A percentile compares a stretch with the other conserved stretches of the same genome.
phyloP scores from a whole-genome alignment of 2,113 vertebrate genomes.

The Odocoileus hemionus region DNA sequence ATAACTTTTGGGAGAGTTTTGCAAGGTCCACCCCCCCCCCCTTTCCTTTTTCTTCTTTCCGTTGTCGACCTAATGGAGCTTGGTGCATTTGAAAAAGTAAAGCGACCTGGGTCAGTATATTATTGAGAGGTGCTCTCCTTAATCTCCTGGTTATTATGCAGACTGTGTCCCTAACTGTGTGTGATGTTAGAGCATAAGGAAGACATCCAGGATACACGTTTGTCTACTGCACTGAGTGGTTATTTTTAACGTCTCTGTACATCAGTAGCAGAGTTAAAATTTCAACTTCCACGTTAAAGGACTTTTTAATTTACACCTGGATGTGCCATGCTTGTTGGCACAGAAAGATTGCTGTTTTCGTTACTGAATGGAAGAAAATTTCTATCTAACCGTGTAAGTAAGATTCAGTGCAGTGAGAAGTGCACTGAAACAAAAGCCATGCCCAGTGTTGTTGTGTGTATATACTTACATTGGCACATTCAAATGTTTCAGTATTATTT shows the following conservation, averaged over 20 bases:
- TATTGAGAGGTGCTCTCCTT: background rate
- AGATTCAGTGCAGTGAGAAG: background rate
- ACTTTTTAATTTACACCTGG: conserved; percentile 12
- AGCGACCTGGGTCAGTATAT: background rate
- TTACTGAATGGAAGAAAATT: background rate
- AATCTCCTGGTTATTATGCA: background rate
- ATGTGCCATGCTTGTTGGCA: background rate
- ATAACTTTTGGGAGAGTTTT: conserved; percentile 72
- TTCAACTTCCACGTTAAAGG: background rate
- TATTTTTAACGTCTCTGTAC: conserved; percentile 6
- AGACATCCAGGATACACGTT: background rate
- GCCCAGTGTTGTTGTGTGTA: background rate
- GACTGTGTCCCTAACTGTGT: background rate
- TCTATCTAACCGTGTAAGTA: background rate
- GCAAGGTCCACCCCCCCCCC: background rate
- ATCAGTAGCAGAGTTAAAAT: background rate
- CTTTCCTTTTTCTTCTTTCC: background rate
- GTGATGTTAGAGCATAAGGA: background rate
- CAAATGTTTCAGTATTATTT: conserved; percentile 8
- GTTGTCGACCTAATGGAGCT: background rate
- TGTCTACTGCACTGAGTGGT: background rate
- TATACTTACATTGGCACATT: background rate
- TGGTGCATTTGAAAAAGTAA: conserved; percentile 6
- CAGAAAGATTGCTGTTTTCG: background rate
- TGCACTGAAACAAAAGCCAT: background rate